phyloP scores from a whole-genome alignment of 2,888 invertebrate species.

The Perdita meconis region DNA sequence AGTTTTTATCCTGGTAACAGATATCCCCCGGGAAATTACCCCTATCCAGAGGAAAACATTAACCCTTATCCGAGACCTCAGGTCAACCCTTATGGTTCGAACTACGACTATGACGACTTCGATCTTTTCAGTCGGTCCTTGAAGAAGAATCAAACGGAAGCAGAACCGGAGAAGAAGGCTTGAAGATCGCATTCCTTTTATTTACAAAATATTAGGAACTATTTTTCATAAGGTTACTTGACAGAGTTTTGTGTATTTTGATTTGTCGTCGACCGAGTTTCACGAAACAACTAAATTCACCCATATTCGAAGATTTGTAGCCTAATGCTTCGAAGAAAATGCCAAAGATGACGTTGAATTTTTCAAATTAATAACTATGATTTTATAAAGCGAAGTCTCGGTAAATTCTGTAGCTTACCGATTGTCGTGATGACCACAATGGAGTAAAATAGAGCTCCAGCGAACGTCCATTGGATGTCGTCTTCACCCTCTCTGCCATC shows the following conservation, averaged over 20 bases:
- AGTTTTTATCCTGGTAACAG: conserved; percentile 63
- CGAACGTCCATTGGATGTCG: conserved; percentile 92
- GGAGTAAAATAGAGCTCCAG: conserved; percentile 96
- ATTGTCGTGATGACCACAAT: conserved; percentile 98
- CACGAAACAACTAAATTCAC: too few relatives aligned
- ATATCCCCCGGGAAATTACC: conserved; percentile 67
- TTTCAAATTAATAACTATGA: too few relatives aligned
- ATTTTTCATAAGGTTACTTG: not conserved
- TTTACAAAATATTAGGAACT: not conserved
- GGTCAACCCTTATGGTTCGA: conserved; percentile 45
- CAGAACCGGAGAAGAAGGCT: conserved; percentile 25
- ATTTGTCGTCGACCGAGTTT: too few relatives aligned
- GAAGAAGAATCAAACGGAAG: conserved; percentile 56
- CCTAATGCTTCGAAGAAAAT: not conserved
- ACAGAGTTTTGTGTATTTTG: not conserved
- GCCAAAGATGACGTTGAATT: conserved; percentile 51
- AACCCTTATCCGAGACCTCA: conserved; percentile 45
- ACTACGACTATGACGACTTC: conserved; percentile 60
- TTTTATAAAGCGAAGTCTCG: not conserved
- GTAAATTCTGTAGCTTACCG: conserved; percentile 85
- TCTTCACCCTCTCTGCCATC: conserved; percentile 90
- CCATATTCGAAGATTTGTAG: too few relatives aligned
- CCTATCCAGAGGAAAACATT: conserved; percentile 49
- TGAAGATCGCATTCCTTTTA: not conserved
- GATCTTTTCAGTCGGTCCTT: conserved; percentile 63